Evolutionary conservation across 2,113 vertebrate genomes (phyloP), one percentile per base, ranked within the genome.

Genomic region (Xyrauchen texanus): DNA sequence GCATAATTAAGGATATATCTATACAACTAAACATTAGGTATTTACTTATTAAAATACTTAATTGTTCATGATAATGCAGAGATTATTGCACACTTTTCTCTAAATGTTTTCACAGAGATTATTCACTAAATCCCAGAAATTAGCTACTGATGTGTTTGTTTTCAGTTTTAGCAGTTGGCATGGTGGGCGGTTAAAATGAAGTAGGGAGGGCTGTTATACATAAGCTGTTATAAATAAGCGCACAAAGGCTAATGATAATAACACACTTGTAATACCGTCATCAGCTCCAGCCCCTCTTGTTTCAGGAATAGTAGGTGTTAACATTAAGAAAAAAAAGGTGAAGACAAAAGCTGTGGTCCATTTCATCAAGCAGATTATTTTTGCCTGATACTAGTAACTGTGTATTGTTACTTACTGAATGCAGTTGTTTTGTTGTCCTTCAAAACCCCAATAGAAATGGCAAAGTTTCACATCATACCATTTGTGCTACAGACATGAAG

Each of bases 221-320:
- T 21, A 8, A 34, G 21, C 21, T 1, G 12, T 69, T 53, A 10
- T 11, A 13, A 4, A 13, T 21, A 8, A 53, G 21, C 49, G 53
- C 46, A 21, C 46, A 68, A 11, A 49, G n/a, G n/a, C 46, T 53
- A 69, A 53, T 69, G 10, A 53, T 69, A 68, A 68, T 68, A 69
- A 42, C 49, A 69, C 1, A 52, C 16, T 53, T 7, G 66, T 68
- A 11, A 13, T 12, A 69, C 16, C 34, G 21, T 42, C 16, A 34
- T 53, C 49, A 53, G 4, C 15, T 52, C 16, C 47, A 52, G 46
- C 5, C 8, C 9, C 16, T 53, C 11, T 5, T 53, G 16, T 69
- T 69, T 47, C 16, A 69, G 34, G 52, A 69, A 69, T 42, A 21
- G 67, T 34, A 16, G 67, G 49, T 34, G 49, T 68, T 53, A 68